Base-by-base conservation (phyloP, 1,140 invertebrate species). In the Drosophila lacertosa region DNA sequence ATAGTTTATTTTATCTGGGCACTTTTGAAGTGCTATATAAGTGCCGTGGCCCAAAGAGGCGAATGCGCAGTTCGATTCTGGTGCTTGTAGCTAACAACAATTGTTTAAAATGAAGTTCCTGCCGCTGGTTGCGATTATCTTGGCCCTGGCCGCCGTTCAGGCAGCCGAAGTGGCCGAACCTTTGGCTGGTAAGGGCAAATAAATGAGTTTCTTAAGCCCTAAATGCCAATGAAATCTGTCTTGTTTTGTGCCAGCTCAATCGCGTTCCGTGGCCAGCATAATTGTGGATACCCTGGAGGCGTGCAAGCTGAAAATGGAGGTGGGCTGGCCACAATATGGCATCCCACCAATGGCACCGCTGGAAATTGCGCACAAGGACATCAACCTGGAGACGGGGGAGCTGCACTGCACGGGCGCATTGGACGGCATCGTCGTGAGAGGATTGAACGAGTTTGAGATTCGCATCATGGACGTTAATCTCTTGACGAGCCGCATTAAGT, bases 281-380 rank as follows among this genome's bases (percentile, higher is more conserved):
- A 40, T 74, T 18, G 11, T 54, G 4, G 79, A 84, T 1, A 15
- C 2, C 0, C 13, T 91, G 22, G 89, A 91, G 64, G 39, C 16
- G 0, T 0, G 76, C 0, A 88, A 71, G 37, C 11, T 45, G 1
- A 40, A 90, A 48, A 53, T 91, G 62, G 74, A 53, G 6, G 70
- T 78, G 3, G 90, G 90, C 24, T 71, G 57, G 35, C 72, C 80
- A 0, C 10, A 50, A 1, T 22, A 65, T 40, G 89, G 89, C 13
- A 54, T 91, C 13, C 90, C 90, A 11, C 62, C 83, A 2, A 20
- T 91, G 37, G 82, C 90, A 4, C 90, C 90, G 0, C 29, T 71
- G 5, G 44, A 45, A 16, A 2, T 69, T 0, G 2, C 20, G 0
- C 65, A 91, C 10, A 62, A 58, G 47, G 39, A 81, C 4, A 11